phyloP scores from a whole-genome alignment of 2,797 vertebrate genomes.

The Taenioides sp. region DNA sequence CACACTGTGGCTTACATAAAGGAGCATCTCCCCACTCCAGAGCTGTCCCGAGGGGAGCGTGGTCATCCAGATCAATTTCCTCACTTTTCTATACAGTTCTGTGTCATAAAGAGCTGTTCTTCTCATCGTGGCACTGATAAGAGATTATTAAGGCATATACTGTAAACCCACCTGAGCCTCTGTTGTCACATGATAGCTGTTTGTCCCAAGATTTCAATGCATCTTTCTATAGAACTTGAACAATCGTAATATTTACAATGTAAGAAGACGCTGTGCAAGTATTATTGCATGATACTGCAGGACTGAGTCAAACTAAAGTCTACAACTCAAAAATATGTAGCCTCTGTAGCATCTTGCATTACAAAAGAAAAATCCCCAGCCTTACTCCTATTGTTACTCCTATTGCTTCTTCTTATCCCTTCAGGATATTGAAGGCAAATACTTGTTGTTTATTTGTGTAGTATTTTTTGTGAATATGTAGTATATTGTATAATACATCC shows the following conservation, averaged over 20 bases:
- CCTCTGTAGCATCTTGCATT: neutral
- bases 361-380: conserved; percentile 4
- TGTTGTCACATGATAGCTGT: neutral
- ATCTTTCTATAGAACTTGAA: neutral
- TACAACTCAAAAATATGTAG: neutral
- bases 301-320: too few relatives aligned
- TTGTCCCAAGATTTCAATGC: neutral
- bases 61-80: conserved; percentile 8
- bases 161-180: neutral
- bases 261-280: neutral
- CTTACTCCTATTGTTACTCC: neutral
- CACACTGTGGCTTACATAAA: conserved; percentile 41
- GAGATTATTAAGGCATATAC: neutral
- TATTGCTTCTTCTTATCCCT: neutral
- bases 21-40: conserved; percentile 18
- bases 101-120: conserved; percentile 12
- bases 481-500: too few relatives aligned
- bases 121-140: conserved; percentile 1
- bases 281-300: neutral
- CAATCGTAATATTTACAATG: neutral
- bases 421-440: neutral
- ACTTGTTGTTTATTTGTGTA: neutral
- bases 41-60: conserved; percentile 21
- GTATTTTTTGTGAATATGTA: neutral
- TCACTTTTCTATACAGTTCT: neutral